phyloP scores from a whole-genome alignment of 1,140 invertebrate species.

The Meloidogyne exigua region DNA sequence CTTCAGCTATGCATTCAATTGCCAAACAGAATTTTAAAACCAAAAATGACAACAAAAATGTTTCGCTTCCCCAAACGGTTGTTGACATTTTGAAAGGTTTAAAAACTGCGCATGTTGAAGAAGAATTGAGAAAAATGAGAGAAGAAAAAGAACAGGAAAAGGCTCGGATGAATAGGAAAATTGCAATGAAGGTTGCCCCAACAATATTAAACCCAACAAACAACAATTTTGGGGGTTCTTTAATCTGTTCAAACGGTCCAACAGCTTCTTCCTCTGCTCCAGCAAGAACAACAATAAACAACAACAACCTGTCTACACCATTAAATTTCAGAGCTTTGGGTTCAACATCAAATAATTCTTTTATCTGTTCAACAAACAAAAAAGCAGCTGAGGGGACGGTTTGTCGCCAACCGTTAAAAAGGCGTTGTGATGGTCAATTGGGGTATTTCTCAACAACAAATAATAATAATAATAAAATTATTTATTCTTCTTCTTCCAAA shows the following conservation, averaged over 20 bases:
- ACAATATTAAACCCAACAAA: too few relatives aligned
- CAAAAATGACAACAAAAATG: too few relatives aligned
- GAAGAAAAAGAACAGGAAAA: neutral
- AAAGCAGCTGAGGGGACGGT: too few relatives aligned
- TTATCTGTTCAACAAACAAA: too few relatives aligned
- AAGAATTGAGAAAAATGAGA: constrained; percentile 5
- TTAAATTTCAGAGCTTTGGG: too few relatives aligned
- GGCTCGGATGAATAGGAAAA: neutral
- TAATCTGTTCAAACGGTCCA: neutral
- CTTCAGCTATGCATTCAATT: neutral
- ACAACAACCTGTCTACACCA: too few relatives aligned
- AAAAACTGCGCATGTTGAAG: neutral
- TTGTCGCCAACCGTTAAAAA: neutral
- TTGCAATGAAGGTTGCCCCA: neutral
- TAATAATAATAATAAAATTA: too few relatives aligned
- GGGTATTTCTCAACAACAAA: neutral
- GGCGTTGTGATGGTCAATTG: neutral
- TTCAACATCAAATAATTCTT: too few relatives aligned
- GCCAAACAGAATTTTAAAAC: neutral
- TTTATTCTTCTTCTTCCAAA: too few relatives aligned
- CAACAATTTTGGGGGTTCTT: neutral
- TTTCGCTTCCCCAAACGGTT: neutral
- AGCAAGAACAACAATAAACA: too few relatives aligned
- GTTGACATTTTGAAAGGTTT: neutral
- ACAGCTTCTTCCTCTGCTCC: neutral